Conservation (phyloP, 2,113 vertebrate species). For the Chaetorhynchus papuensis region DNA sequence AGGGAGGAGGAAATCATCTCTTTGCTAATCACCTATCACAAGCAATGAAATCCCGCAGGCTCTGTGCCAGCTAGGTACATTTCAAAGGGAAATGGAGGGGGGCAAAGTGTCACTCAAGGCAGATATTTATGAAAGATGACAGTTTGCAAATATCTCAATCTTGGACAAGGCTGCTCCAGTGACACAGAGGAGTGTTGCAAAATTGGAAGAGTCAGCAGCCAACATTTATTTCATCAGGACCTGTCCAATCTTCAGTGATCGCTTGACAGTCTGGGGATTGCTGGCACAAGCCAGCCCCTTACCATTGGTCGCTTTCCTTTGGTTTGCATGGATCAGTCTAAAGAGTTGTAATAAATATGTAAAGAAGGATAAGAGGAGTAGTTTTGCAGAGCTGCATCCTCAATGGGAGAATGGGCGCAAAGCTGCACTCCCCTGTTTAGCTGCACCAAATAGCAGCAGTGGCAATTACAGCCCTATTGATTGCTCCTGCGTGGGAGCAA, state of each 20-base stretch:
- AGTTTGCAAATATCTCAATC: constrained; percentile 99
- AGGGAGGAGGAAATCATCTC: constrained; percentile 60
- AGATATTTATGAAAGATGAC: constrained; percentile 97
- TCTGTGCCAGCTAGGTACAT: constrained; percentile 70
- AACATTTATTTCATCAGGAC: constrained; percentile 91
- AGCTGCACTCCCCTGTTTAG: constrained; percentile 9
- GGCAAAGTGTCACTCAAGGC: constrained; percentile 79
- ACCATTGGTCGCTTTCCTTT: constrained; percentile 63
- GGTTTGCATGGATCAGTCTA: constrained; percentile 73
- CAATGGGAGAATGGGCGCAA: background rate
- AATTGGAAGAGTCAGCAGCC: constrained; percentile 96
- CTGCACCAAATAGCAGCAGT: constrained; percentile 23
- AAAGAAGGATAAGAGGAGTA: constrained; percentile 61
- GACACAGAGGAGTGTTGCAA: constrained; percentile 84
- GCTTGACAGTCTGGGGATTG: constrained; percentile 81
- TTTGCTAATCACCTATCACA: constrained; percentile 77
- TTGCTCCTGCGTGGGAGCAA: background rate
- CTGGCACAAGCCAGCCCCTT: constrained; percentile 55
- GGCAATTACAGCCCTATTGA: constrained; percentile 67
- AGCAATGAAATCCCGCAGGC: constrained; percentile 74
- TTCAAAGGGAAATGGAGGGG: constrained; percentile 68
- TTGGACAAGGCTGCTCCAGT: constrained; percentile 83
- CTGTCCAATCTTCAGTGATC: constrained; percentile 82
- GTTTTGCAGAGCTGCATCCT: constrained; percentile 34
- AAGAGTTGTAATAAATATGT: constrained; percentile 76